These are phyloP conservation scores for Neodiprion pinetum DNA, from an alignment of 1,140 invertebrate genomes.

Conservation along the genomic window DNA sequence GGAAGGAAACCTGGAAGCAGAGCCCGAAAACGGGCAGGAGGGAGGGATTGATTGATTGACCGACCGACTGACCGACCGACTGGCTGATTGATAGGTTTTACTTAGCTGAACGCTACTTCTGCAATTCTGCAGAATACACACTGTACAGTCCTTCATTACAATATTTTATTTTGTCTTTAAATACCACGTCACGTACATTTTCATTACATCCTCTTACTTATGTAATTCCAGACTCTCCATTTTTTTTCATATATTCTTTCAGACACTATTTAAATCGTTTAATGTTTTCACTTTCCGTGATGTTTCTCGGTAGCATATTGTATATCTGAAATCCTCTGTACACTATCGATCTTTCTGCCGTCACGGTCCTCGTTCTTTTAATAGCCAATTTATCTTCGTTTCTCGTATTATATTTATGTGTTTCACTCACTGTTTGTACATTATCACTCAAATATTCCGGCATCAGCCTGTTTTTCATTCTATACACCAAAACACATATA, in stretches of 20 bases:
- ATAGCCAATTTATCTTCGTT: conserved; percentile 8
- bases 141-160: neutral
- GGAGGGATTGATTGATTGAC: too few relatives aligned
- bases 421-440: conserved; percentile 7
- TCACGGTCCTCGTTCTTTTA: neutral
- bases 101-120: neutral
- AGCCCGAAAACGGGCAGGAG: too few relatives aligned
- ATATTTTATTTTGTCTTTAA: neutral
- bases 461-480: conserved; percentile 10
- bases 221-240: neutral
- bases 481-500: conserved; percentile 15
- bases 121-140: neutral
- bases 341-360: conserved; percentile 12
- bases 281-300: conserved; percentile 12
- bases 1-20: too few relatives aligned
- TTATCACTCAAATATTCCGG: conserved; percentile 8
- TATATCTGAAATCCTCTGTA: conserved; percentile 20
- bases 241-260: neutral
- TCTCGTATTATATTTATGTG: conserved; percentile 12
- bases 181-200: neutral
- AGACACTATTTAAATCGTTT: neutral
- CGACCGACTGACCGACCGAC: too few relatives aligned
- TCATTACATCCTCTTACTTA: neutral
- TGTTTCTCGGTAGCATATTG: conserved; percentile 14
- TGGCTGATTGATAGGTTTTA: too few relatives aligned